Percentiles rank a stretch among this genome's conserved stretches.
These are phyloP conservation scores for Semnornis frantzii DNA, from an alignment of 2,113 vertebrate species.

Conservation along the genomic window DNA sequence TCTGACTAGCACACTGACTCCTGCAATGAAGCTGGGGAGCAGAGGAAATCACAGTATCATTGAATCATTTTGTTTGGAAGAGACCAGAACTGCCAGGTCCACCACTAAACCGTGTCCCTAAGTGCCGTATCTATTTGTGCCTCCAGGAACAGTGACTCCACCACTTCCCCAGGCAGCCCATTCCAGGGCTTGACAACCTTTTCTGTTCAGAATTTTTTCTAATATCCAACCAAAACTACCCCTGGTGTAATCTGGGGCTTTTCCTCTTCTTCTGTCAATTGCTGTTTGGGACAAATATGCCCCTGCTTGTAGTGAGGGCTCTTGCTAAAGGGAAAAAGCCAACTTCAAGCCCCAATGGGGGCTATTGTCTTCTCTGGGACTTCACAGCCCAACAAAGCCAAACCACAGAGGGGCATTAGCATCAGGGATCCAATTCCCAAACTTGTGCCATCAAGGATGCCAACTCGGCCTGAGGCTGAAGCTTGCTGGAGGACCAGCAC, in stretches of 20 bases:
- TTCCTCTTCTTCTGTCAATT: background rate
- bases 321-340: background rate
- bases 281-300: background rate
- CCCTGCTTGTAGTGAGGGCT: accelerated
- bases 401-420: background rate
- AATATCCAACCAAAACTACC: too few species aligned
- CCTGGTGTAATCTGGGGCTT: too few species aligned
- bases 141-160: too few species aligned
- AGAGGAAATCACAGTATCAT: background rate
- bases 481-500: background rate
- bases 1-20: background rate
- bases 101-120: too few species aligned
- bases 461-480: background rate
- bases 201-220: too few species aligned
- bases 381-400: background rate
- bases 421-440: background rate
- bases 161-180: too few species aligned
- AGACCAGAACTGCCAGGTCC: too few species aligned
- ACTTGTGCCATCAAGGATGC: background rate
- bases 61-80: too few species aligned
- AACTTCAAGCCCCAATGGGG: background rate
- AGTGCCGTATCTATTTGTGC: too few species aligned
- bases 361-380: background rate
- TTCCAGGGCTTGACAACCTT: too few species aligned
- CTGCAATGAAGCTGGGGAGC: background rate